Conservation (phyloP, 2,888 invertebrate genomes). For the Drosophila prostipennis region DNA sequence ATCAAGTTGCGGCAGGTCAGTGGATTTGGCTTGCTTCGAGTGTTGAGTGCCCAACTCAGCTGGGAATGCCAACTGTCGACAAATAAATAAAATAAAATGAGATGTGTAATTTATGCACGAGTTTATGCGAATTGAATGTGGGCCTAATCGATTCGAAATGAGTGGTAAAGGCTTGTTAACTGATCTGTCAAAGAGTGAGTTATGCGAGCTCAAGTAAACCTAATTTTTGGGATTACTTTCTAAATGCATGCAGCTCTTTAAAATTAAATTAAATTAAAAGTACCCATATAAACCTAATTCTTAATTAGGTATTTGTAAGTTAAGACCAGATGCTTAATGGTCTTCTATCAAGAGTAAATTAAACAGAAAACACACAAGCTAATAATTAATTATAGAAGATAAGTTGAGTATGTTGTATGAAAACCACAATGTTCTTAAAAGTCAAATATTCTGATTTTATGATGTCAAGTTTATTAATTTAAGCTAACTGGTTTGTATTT, state of each 20-base stretch:
- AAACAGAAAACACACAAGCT: too few relatives aligned
- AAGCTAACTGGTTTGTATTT: background rate
- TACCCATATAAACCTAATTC: too few relatives aligned
- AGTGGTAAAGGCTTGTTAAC: slow-evolving; percentile 18
- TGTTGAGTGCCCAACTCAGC: slow-evolving; percentile 49
- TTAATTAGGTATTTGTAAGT: too few relatives aligned
- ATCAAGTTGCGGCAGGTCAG: slow-evolving; percentile 70
- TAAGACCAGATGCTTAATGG: too few relatives aligned
- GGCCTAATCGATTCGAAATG: slow-evolving; percentile 31
- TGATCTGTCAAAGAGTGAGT: slow-evolving; percentile 24
- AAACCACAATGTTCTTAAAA: background rate
- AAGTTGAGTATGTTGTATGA: background rate
- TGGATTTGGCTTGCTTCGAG: slow-evolving; percentile 16
- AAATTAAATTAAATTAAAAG: too few relatives aligned
- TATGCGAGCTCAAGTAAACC: slow-evolving; percentile 1
- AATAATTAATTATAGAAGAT: too few relatives aligned
- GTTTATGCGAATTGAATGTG: slow-evolving; percentile 12
- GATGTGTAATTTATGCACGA: slow-evolving; percentile 19
- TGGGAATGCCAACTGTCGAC: slow-evolving; percentile 46
- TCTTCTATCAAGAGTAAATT: too few relatives aligned
- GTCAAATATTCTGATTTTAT: background rate
- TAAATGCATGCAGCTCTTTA: background rate
- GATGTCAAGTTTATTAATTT: background rate
- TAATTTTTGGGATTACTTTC: background rate
- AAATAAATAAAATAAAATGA: slow-evolving; percentile 27